Percentiles rank a stretch among this genome's conserved stretches.
These are phyloP conservation scores for Cheilosia impressa DNA, from an alignment of 2,888 invertebrate species.

Conservation along the genomic window DNA sequence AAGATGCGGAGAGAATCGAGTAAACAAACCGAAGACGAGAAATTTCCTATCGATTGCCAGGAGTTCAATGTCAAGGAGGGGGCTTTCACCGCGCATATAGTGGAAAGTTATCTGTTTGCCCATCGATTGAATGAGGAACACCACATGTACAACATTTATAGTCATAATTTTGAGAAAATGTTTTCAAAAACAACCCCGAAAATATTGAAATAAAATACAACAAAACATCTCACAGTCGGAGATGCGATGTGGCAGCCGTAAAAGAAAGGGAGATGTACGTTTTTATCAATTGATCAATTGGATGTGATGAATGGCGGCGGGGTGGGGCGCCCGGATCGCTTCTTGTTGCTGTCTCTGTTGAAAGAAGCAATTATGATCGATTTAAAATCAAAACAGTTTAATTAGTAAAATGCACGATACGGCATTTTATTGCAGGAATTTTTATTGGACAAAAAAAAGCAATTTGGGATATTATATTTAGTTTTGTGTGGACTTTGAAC, in stretches of 20 bases:
- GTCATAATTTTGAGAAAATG: slow-evolving; percentile 17
- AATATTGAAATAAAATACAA: slow-evolving; percentile 11
- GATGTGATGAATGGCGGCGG: slow-evolving; percentile 12
- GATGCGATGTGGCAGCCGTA: slow-evolving; percentile 31
- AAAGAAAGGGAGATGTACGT: slow-evolving; percentile 1
- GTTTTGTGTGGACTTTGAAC: slow-evolving; percentile 14
- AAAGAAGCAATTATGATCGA: slow-evolving; percentile 61
- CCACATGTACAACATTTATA: slow-evolving; percentile 7
- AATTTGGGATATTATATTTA: background rate
- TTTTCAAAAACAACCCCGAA: slow-evolving; percentile 20
- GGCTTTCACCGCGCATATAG: background rate
- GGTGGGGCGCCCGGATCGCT: background rate
- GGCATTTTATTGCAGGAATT: slow-evolving; percentile 16
- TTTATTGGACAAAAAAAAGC: slow-evolving; percentile 8
- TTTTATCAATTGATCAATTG: slow-evolving; percentile 53
- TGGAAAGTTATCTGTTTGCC: background rate
- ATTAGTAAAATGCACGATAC: slow-evolving; percentile 37
- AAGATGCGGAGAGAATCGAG: slow-evolving; percentile 30
- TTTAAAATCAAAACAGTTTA: slow-evolving; percentile 62
- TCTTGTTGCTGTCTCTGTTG: slow-evolving; percentile 28
- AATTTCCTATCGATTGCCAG: slow-evolving; percentile 12
- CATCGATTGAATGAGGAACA: background rate
- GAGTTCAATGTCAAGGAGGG: slow-evolving; percentile 55
- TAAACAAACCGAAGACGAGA: slow-evolving; percentile 36
- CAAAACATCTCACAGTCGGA: slow-evolving; percentile 21